Conservation (phyloP, 2,888 invertebrate genomes). For the Hypomecis atomaria region DNA sequence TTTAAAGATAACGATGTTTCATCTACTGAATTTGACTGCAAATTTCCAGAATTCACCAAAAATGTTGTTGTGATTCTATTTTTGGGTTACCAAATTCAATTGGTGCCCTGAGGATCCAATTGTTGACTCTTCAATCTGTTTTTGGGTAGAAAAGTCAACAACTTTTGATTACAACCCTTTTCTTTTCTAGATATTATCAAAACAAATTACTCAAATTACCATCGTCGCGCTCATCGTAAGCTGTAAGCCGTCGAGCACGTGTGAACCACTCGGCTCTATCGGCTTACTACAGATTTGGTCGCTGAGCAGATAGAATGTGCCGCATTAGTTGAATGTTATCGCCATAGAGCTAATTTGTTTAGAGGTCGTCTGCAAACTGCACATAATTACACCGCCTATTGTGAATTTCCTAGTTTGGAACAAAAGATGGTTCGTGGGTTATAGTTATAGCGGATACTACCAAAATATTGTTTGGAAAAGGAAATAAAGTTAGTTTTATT, state of each 20-base stretch:
- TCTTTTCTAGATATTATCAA: no score
- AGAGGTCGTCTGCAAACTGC: constrained; percentile 21
- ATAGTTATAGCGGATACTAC: constrained; percentile 6
- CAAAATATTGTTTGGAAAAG: constrained; percentile 8
- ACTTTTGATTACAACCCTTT: no score
- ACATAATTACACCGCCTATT: constrained; percentile 17
- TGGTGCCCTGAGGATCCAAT: no score
- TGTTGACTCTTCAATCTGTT: no score
- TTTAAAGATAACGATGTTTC: no score
- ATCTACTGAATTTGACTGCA: no score
- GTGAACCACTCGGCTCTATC: constrained; percentile 14
- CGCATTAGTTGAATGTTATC: constrained; percentile 20
- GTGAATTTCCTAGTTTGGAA: constrained; percentile 17
- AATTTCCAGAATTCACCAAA: no score
- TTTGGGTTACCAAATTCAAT: no score
- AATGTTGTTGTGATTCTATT: no score
- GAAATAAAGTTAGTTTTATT: background rate
- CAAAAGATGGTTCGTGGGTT: constrained; percentile 16
- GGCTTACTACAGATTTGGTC: constrained; percentile 21
- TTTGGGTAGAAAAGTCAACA: no score
- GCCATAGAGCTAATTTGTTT: constrained; percentile 13
- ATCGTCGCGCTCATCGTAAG: background rate
- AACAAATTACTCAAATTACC: background rate
- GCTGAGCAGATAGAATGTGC: constrained; percentile 19
- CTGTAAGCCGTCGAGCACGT: constrained; percentile 9